A percentile compares a stretch with the other conserved stretches of the same genome.
These are phyloP conservation scores for Meiosimyza platycephala DNA, from an alignment of 2,888 invertebrate genomes.

Conservation along the genomic window DNA sequence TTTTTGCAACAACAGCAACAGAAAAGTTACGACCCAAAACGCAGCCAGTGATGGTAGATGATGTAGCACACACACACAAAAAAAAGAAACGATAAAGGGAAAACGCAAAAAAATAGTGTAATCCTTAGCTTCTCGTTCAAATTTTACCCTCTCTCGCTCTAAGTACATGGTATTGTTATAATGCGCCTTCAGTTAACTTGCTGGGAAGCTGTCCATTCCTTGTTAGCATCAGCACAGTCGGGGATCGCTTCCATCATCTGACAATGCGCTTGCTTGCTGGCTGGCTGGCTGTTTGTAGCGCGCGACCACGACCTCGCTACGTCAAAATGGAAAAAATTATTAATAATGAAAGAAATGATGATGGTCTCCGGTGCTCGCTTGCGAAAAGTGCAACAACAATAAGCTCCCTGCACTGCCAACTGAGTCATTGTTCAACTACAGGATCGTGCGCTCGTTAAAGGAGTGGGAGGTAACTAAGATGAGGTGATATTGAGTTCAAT, in stretches of 20 bases:
- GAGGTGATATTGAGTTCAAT: constrained; percentile 9
- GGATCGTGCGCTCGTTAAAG: constrained; percentile 28
- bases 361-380: constrained; percentile 7
- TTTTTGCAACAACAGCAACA: constrained; percentile 3
- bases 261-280: background rate
- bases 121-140: constrained; percentile 17
- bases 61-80: background rate
- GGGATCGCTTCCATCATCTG: constrained; percentile 30
- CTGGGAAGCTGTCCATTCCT: constrained; percentile 22
- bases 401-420: background rate
- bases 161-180: constrained; percentile 8
- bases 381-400: background rate
- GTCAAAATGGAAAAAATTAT: constrained; percentile 32
- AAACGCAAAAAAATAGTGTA: constrained; percentile 13
- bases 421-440: constrained; percentile 22
- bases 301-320: constrained; percentile 4
- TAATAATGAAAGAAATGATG: constrained; percentile 33
- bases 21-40: constrained; percentile 7
- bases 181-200: background rate
- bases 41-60: background rate
- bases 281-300: constrained; percentile 2
- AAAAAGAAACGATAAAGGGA: background rate
- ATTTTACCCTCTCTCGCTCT: background rate
- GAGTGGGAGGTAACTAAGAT: constrained; percentile 13
- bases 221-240: constrained; percentile 31